A percentile compares a stretch with the other conserved stretches of the same genome.
Conservation (phyloP, 1,140 invertebrate species). For the Copidosoma floridanum region DNA sequence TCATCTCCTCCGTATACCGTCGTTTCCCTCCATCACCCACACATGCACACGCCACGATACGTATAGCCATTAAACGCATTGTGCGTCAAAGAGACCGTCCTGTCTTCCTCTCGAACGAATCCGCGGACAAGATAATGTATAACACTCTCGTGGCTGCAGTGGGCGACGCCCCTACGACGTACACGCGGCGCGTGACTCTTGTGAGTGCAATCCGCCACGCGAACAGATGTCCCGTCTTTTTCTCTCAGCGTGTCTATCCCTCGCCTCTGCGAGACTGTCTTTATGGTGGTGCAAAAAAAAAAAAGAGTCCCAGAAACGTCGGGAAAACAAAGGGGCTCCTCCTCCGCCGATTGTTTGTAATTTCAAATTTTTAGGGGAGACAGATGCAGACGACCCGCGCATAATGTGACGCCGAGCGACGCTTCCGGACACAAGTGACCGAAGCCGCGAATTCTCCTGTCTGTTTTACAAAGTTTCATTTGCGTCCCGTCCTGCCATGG, state of each 20-base stretch:
- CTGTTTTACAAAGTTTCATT: background rate
- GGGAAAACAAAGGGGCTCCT: background rate
- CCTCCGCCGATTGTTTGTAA: background rate
- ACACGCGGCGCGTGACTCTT: background rate
- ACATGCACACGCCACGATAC: too few species aligned
- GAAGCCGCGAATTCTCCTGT: constrained; percentile 3
- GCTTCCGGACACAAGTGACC: background rate
- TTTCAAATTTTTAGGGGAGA: background rate
- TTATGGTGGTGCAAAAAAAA: background rate
- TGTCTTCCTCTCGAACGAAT: background rate
- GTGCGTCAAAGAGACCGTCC: too few species aligned
- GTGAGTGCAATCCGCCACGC: background rate
- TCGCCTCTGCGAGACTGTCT: too few species aligned
- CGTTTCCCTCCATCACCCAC: too few species aligned
- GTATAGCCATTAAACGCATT: too few species aligned
- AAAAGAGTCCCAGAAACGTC: background rate
- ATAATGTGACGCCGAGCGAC: constrained; percentile 13
- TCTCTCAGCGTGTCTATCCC: too few species aligned
- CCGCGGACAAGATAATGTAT: background rate
- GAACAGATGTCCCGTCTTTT: background rate
- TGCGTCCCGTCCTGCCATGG: background rate
- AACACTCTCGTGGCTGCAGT: background rate
- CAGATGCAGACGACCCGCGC: constrained; percentile 3
- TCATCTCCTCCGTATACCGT: too few species aligned
- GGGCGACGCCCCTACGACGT: constrained; percentile 3